Conservation (phyloP, 2,797 vertebrate species). For the Thunnus albacares region DNA sequence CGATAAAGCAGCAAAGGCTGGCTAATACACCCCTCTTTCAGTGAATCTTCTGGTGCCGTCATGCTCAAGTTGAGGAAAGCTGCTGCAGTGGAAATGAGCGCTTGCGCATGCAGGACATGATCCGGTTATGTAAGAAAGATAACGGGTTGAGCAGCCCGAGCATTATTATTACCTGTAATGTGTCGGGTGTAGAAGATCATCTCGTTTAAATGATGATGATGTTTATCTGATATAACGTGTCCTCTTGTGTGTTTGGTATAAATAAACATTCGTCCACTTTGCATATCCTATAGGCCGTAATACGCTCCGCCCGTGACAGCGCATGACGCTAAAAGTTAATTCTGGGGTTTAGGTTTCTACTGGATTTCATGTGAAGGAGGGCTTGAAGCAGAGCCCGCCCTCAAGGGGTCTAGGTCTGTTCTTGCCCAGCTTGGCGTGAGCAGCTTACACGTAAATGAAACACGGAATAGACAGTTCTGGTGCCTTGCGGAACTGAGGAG, state of each 20-base stretch:
- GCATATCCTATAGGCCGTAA: background rate
- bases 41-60: conserved; percentile 24
- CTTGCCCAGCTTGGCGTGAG: conserved; percentile 10
- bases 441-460: conserved; percentile 43
- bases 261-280: background rate
- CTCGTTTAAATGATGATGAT: background rate
- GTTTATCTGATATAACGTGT: background rate
- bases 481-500: conserved; percentile 51
- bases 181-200: rapidly evolving
- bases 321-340: conserved; percentile 68
- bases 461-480: conserved; percentile 31
- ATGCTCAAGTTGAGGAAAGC: conserved; percentile 13
- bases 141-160: conserved; percentile 37
- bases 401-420: conserved; percentile 42
- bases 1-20: background rate
- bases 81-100: conserved; percentile 74
- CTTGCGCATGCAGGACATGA: conserved; percentile 61
- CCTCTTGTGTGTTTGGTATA: background rate
- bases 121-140: conserved; percentile 41
- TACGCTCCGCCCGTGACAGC: conserved; percentile 42
- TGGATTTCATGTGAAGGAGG: conserved; percentile 69
- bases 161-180: no score
- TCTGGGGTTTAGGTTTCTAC: conserved; percentile 57
- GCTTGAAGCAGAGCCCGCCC: conserved; percentile 78
- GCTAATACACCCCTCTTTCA: background rate